Conservation (phyloP, 2,888 invertebrate species). For the Sericinus montela region DNA sequence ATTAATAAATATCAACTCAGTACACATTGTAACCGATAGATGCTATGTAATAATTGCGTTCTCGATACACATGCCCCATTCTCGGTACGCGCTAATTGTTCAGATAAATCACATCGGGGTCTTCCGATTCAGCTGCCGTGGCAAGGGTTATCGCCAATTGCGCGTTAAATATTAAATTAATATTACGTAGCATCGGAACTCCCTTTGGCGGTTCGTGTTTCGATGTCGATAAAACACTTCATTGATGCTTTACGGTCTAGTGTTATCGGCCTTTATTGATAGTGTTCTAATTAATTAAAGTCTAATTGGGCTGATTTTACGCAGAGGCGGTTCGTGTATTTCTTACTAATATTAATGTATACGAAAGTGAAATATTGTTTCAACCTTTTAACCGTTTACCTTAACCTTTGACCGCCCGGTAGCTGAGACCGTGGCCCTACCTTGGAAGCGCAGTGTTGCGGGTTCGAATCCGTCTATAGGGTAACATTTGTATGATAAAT, state of each 20-base stretch:
- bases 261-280: conserved; percentile 15
- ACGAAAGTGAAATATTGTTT: too few relatives aligned
- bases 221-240: conserved; percentile 12
- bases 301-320: conserved; percentile 16
- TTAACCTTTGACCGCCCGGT: too few relatives aligned
- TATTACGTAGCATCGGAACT: conserved; percentile 19
- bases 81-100: conserved; percentile 48
- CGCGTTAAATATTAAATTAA: conserved; percentile 38
- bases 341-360: too few relatives aligned
- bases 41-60: background rate
- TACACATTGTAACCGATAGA: conserved; percentile 11
- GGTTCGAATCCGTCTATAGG: too few relatives aligned
- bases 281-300: conserved; percentile 21
- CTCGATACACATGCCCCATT: conserved; percentile 28
- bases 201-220: conserved; percentile 5
- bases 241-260: conserved; percentile 11
- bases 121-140: conserved; percentile 45
- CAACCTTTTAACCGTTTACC: too few relatives aligned
- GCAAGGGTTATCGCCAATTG: conserved; percentile 53
- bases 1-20: conserved; percentile 19
- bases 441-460: too few relatives aligned
- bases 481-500: too few relatives aligned
- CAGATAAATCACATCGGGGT: conserved; percentile 53
- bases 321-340: background rate
- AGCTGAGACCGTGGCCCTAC: too few relatives aligned